Conservation (phyloP, 37 sponge, comb jelly and placozoan species). For the Hexactinellida sp. region DNA sequence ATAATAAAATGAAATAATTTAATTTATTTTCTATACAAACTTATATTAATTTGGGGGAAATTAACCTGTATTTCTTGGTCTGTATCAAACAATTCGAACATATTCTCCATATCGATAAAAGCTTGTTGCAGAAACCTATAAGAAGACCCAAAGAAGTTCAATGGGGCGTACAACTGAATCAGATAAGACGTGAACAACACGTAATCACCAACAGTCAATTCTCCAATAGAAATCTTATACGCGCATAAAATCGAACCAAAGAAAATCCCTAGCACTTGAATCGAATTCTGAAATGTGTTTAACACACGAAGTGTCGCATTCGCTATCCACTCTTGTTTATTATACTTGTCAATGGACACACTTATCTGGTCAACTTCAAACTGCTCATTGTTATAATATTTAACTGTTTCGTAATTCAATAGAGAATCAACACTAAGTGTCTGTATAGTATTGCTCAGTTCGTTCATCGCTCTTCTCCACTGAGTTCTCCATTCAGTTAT, state of each 20-base stretch:
- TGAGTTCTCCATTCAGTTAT: slow-evolving; percentile 87
- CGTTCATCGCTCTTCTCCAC: slow-evolving; percentile 78
- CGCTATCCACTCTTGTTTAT: slow-evolving; percentile 61
- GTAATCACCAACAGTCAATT: slow-evolving; percentile 80
- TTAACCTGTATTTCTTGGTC: slow-evolving; percentile 58
- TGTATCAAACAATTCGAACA: slow-evolving; percentile 86
- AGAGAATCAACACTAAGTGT: slow-evolving; percentile 87
- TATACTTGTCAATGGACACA: slow-evolving; percentile 46
- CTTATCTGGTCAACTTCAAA: slow-evolving; percentile 72
- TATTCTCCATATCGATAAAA: slow-evolving; percentile 98
- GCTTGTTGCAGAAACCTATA: slow-evolving; percentile 92
- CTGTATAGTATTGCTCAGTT: slow-evolving; percentile 60
- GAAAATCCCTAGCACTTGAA: slow-evolving; percentile 66
- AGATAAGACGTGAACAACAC: slow-evolving; percentile 93
- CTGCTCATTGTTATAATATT: slow-evolving; percentile 82
- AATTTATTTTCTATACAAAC: no score
- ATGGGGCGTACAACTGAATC: slow-evolving; percentile 84
- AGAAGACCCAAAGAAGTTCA: slow-evolving; percentile 94
- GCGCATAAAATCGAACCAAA: slow-evolving; percentile 81
- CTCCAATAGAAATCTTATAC: slow-evolving; percentile 62
- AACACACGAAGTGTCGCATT: slow-evolving; percentile 55
- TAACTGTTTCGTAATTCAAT: slow-evolving; percentile 98
- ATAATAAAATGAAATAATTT: neutral
- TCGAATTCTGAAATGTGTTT: slow-evolving; percentile 62
- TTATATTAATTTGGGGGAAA: neutral